A percentile compares a stretch with the other conserved stretches of the same genome.
Conservation (phyloP, 2,113 vertebrate genomes). For the Eonycteris spelaea region DNA sequence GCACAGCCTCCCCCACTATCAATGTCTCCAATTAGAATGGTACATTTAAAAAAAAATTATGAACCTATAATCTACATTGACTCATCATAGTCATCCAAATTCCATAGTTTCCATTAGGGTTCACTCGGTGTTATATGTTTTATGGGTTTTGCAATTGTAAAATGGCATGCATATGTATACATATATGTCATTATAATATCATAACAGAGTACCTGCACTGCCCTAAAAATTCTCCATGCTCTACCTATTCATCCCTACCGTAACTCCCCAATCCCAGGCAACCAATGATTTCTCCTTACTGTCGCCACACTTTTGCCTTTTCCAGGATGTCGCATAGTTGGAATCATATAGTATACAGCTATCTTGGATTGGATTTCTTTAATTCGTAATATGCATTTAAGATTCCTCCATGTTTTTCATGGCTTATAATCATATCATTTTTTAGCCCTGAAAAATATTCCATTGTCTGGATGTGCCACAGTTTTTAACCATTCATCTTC, state of each 20-base stretch:
- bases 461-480: background rate
- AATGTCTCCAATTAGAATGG: background rate
- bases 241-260: background rate
- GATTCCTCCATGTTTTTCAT: background rate
- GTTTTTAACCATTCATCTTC: background rate
- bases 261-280: background rate
- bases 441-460: background rate
- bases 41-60: too few relatives aligned
- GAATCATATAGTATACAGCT: background rate
- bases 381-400: background rate
- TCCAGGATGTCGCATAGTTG: background rate
- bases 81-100: background rate
- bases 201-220: background rate
- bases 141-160: background rate
- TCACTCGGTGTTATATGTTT: background rate
- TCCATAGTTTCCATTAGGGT: background rate
- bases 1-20: background rate
- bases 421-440: background rate
- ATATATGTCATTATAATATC: background rate
- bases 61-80: background rate
- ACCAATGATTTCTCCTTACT: background rate
- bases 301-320: background rate
- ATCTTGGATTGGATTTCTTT: background rate
- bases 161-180: background rate
- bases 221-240: background rate